Evolutionary conservation across 1,140 invertebrate species (phyloP).

Genomic region (Trichonephila inaurata): DNA sequence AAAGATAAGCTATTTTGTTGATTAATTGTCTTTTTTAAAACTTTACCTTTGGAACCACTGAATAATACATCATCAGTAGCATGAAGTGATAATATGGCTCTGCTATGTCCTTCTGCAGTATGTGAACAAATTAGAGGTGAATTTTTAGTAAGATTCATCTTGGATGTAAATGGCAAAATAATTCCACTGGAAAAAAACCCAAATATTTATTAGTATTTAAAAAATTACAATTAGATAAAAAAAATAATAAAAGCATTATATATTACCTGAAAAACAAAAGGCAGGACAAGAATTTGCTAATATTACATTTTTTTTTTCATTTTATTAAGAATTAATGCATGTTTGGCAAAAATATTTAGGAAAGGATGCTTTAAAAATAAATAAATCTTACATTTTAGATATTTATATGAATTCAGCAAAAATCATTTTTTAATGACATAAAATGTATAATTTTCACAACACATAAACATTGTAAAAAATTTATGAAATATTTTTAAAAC

Average conservation of each 20-base stretch:
- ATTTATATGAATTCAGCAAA: no score
- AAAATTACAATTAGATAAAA: neutral
- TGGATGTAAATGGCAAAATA: slow-evolving; percentile 78
- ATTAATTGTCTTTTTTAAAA: neutral
- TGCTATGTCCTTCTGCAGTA: slow-evolving; percentile 90
- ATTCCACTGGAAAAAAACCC: slow-evolving; percentile 76
- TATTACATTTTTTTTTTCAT: no score
- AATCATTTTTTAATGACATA: no score
- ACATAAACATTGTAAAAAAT: no score
- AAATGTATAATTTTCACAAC: no score
- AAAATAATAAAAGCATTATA: neutral
- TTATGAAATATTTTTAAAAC: no score
- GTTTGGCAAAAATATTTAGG: no score
- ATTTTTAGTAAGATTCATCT: slow-evolving; percentile 78
- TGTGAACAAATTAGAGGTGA: slow-evolving; percentile 88
- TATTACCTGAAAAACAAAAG: no score
- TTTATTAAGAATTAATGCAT: no score
- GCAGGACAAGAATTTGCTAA: no score
- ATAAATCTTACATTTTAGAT: no score
- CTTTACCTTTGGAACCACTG: slow-evolving; percentile 88
- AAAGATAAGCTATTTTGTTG: neutral
- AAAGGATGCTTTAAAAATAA: no score
- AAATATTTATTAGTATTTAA: neutral
- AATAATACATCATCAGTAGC: slow-evolving; percentile 88
- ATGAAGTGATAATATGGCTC: slow-evolving; percentile 88